Percentiles rank a stretch among this genome's conserved stretches.
These are phyloP conservation scores for Proctacanthus coquilletti DNA, from an alignment of 1,140 invertebrate species.

Conservation along the genomic window DNA sequence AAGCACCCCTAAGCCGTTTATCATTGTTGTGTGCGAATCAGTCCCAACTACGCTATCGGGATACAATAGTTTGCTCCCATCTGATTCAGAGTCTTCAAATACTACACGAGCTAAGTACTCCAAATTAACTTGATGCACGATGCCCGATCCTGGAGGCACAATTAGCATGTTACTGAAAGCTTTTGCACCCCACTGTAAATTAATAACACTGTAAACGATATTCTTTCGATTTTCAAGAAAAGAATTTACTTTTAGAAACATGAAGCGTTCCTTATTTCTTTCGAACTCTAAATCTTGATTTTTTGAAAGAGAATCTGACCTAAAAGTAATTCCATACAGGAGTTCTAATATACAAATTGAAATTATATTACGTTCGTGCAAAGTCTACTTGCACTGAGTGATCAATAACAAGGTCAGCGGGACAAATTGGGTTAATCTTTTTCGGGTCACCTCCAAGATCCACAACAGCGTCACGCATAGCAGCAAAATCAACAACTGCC, in stretches of 20 bases:
- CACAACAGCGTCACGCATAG: slow-evolving; percentile 92
- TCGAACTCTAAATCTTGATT: slow-evolving; percentile 95
- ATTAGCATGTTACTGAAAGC: slow-evolving; percentile 94
- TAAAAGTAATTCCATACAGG: slow-evolving; percentile 33
- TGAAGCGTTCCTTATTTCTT: slow-evolving; percentile 90
- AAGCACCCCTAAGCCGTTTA: slow-evolving; percentile 75
- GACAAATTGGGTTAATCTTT: slow-evolving; percentile 94
- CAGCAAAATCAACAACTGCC: slow-evolving; percentile 95
- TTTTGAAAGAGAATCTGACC: slow-evolving; percentile 73
- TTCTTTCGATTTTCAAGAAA: slow-evolving; percentile 4
- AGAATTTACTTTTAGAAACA: slow-evolving; percentile 70
- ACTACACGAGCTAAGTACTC: slow-evolving; percentile 94
- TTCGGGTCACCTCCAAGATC: slow-evolving; percentile 73
- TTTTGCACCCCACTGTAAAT: slow-evolving; percentile 79
- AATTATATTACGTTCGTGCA: slow-evolving; percentile 52
- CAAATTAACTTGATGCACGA: slow-evolving; percentile 96
- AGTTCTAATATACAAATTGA: slow-evolving; percentile 3
- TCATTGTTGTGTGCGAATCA: slow-evolving; percentile 98
- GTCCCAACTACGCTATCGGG: slow-evolving; percentile 97
- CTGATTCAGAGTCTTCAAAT: slow-evolving; percentile 48
- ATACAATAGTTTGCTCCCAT: slow-evolving; percentile 42
- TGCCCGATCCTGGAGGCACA: slow-evolving; percentile 94
- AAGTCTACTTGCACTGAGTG: slow-evolving; percentile 97
- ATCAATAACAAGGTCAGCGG: slow-evolving; percentile 95
- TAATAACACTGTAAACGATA: background rate